Percentiles rank a stretch among this genome's conserved stretches.
Conservation (phyloP, 1,140 invertebrate species). For the Drosophila grimshawi region DNA sequence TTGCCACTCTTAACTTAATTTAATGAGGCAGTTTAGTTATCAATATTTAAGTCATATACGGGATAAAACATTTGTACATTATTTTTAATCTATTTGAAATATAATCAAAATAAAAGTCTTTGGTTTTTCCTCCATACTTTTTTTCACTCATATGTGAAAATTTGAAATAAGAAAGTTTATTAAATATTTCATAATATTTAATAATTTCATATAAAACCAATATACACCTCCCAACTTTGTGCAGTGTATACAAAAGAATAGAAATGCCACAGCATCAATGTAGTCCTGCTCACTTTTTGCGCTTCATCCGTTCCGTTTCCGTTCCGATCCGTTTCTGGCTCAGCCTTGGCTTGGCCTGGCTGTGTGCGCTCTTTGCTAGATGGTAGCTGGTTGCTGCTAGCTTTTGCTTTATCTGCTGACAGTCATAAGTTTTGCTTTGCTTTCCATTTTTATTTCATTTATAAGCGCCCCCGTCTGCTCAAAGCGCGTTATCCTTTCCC, state of each 20-base stretch:
- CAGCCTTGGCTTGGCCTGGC: background rate
- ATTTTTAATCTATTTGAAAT: too few species aligned
- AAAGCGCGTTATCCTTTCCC: conserved; percentile 28
- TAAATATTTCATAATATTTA: too few species aligned
- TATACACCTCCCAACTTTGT: too few species aligned
- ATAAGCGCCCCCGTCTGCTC: conserved; percentile 39
- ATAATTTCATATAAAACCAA: too few species aligned
- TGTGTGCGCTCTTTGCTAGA: background rate
- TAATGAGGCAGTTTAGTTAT: too few species aligned
- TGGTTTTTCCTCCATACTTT: too few species aligned
- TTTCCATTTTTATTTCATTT: conserved; percentile 80
- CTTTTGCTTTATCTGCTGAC: conserved; percentile 80
- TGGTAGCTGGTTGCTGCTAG: conserved; percentile 59
- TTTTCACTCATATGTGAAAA: too few species aligned
- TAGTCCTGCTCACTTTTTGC: conserved; percentile 5
- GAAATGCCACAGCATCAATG: conserved; percentile 22
- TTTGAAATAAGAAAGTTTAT: too few species aligned
- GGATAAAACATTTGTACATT: too few species aligned
- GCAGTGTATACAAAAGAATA: conserved; percentile 2
- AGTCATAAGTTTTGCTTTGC: conserved; percentile 83
- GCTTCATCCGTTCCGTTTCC: background rate
- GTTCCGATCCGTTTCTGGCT: background rate
- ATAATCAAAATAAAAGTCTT: too few species aligned
- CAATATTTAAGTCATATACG: too few species aligned
- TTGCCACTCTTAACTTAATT: too few species aligned